phyloP scores from a whole-genome alignment of 2,113 vertebrate species.

The Dasyprocta punctata region DNA sequence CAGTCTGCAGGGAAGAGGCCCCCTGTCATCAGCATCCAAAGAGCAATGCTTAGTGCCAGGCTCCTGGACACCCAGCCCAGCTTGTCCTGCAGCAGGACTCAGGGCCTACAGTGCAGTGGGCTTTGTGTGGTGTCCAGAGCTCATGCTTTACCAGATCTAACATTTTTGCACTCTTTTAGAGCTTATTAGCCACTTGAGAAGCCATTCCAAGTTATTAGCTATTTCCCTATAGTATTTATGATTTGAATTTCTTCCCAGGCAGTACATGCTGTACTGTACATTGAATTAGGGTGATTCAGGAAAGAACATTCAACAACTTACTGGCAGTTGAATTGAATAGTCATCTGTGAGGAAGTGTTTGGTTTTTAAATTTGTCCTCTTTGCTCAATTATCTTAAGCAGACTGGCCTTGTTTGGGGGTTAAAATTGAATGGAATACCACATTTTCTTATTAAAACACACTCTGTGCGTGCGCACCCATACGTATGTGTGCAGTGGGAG shows the following conservation, averaged over 20 bases:
- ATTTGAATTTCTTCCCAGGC: conserved; percentile 69
- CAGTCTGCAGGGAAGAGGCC: conserved; percentile 62
- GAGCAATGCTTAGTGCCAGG: neutral
- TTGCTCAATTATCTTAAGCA: conserved; percentile 53
- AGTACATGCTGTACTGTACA: conserved; percentile 58
- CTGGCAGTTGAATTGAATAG: conserved; percentile 31
- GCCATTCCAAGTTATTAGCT: conserved; percentile 66
- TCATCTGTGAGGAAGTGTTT: conserved; percentile 62
- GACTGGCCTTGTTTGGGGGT: conserved; percentile 7
- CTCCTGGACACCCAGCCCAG: conserved; percentile 1
- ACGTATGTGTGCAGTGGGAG: neutral
- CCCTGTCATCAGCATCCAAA: conserved; percentile 40
- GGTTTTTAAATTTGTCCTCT: conserved; percentile 65
- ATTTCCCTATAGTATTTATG: conserved; percentile 67
- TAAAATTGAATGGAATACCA: conserved; percentile 51
- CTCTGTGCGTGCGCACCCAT: neutral
- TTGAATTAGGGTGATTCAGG: conserved; percentile 61
- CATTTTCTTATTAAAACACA: neutral
- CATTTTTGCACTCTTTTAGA: conserved; percentile 66
- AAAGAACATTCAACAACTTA: conserved; percentile 66
- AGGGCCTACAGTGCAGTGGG: neutral
- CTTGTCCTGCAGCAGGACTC: neutral
- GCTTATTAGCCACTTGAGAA: conserved; percentile 63
- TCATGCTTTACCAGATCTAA: conserved; percentile 44
- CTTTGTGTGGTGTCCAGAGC: neutral